Percentiles rank a stretch among this genome's conserved stretches.
Conservation (phyloP, 2,113 vertebrate genomes). For the Rhombomys opimus region DNA sequence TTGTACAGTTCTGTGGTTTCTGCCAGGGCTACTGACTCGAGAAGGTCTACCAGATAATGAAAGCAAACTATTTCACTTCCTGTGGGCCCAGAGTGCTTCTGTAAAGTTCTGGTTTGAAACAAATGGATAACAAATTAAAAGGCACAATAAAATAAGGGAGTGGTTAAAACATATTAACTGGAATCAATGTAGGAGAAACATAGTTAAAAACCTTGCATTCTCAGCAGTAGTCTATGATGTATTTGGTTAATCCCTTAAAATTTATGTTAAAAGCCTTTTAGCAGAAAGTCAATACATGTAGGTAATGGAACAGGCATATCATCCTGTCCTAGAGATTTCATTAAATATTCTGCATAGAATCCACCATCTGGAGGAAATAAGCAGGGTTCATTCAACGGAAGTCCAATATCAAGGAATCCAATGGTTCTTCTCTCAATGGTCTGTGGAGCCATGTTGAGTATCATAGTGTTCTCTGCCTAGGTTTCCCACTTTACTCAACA, state of each 20-base stretch:
- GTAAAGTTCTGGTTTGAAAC: slow-evolving; percentile 85
- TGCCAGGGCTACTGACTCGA: slow-evolving; percentile 87
- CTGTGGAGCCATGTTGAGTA: not conserved
- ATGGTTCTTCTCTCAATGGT: slow-evolving; percentile 26
- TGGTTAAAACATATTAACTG: slow-evolving; percentile 82
- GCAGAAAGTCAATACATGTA: slow-evolving; percentile 84
- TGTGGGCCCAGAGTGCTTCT: slow-evolving; percentile 83
- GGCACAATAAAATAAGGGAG: slow-evolving; percentile 80
- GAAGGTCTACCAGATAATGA: slow-evolving; percentile 90
- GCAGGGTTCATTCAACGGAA: not conserved
- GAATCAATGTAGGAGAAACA: slow-evolving; percentile 78
- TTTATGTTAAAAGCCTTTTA: slow-evolving; percentile 86
- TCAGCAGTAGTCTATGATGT: slow-evolving; percentile 55
- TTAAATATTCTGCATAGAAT: slow-evolving; percentile 38
- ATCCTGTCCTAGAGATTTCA: not conserved
- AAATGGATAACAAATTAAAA: slow-evolving; percentile 85
- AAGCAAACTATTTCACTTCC: slow-evolving; percentile 93
- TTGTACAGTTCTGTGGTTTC: slow-evolving; percentile 89
- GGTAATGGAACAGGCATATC: slow-evolving; percentile 62
- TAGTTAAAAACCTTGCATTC: slow-evolving; percentile 76
- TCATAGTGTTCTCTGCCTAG: not conserved
- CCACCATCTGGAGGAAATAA: slow-evolving; percentile 51
- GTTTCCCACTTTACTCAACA: slow-evolving; percentile 56
- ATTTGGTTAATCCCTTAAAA: slow-evolving; percentile 79
- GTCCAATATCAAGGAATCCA: slow-evolving; percentile 18